phyloP scores from a whole-genome alignment of 35 echinoderm and acorn worm species.

The Nesometra sesokonis region DNA sequence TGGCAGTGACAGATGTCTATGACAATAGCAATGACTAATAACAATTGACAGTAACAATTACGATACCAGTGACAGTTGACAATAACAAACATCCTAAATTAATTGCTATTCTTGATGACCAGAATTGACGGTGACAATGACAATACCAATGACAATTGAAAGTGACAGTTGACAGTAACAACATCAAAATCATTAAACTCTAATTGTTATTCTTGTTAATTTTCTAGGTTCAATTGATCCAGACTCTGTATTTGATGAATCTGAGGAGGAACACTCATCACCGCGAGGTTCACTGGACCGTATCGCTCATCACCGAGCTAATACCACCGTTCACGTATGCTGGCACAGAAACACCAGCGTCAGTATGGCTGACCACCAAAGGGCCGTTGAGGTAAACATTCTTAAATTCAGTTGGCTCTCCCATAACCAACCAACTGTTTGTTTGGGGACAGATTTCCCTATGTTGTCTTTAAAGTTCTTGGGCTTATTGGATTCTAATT shows the following conservation, averaged over 20 bases:
- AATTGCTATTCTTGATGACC: too few relatives aligned
- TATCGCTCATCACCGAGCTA: slow-evolving; percentile 88
- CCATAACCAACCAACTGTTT: background rate
- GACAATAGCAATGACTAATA: too few relatives aligned
- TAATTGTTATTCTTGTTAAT: slow-evolving; percentile 1
- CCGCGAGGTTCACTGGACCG: slow-evolving; percentile 72
- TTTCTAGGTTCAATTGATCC: slow-evolving; percentile 49
- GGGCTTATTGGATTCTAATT: too few relatives aligned
- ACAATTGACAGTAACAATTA: too few relatives aligned
- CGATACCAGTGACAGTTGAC: too few relatives aligned
- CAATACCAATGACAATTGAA: too few relatives aligned
- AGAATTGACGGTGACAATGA: too few relatives aligned
- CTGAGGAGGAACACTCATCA: slow-evolving; percentile 75
- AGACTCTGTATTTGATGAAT: slow-evolving; percentile 79
- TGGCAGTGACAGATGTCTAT: too few relatives aligned
- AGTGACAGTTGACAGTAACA: too few relatives aligned
- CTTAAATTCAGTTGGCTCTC: background rate
- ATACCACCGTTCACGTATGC: slow-evolving; percentile 95
- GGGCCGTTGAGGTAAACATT: slow-evolving; percentile 64
- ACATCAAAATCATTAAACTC: too few relatives aligned
- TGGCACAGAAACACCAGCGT: slow-evolving; percentile 98
- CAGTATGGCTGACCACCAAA: slow-evolving; percentile 84
- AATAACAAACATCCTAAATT: too few relatives aligned
- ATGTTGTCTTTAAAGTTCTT: background rate
- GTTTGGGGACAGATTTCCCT: background rate